These are phyloP conservation scores for Zeuzera pyrina DNA, from an alignment of 2,888 invertebrate species.

Conservation along the genomic window DNA sequence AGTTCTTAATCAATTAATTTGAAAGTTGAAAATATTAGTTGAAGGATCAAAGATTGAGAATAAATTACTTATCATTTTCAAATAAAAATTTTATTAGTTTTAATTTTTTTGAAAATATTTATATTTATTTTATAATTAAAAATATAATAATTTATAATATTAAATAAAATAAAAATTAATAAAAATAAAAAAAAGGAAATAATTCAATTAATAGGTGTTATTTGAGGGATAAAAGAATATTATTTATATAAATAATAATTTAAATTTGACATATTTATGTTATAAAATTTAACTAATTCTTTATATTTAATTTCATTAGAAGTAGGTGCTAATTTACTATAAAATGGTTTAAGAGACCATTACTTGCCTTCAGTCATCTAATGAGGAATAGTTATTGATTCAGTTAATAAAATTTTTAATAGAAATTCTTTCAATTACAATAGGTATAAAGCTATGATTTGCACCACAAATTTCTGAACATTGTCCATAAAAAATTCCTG, in stretches of 20 bases:
- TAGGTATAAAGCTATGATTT: conserved; percentile 87
- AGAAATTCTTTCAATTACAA: conserved; percentile 75
- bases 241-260: conserved; percentile 69
- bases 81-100: conserved; percentile 30
- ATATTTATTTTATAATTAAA: conserved; percentile 33
- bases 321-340: conserved; percentile 77
- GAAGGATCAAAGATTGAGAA: conserved; percentile 79
- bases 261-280: conserved; percentile 78
- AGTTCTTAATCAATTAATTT: conserved; percentile 75
- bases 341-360: conserved; percentile 79
- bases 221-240: conserved; percentile 80
- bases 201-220: conserved; percentile 75
- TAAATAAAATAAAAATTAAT: conserved; percentile 58
- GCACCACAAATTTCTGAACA: conserved; percentile 88
- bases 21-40: conserved; percentile 59
- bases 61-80: conserved; percentile 80
- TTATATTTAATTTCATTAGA: conserved; percentile 77
- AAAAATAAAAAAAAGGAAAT: conserved; percentile 54
- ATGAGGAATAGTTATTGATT: conserved; percentile 69
- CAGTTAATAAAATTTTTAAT: conserved; percentile 72
- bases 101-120: conserved; percentile 29
- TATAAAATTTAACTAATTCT: conserved; percentile 70
- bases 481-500: conserved; percentile 81
- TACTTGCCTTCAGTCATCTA: conserved; percentile 80
- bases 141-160: conserved; percentile 67